Evolutionary conservation across 2,113 vertebrate genomes (phyloP), one percentile per base, ranked within the genome.

Genomic region (Genyomyrus donnyi): DNA sequence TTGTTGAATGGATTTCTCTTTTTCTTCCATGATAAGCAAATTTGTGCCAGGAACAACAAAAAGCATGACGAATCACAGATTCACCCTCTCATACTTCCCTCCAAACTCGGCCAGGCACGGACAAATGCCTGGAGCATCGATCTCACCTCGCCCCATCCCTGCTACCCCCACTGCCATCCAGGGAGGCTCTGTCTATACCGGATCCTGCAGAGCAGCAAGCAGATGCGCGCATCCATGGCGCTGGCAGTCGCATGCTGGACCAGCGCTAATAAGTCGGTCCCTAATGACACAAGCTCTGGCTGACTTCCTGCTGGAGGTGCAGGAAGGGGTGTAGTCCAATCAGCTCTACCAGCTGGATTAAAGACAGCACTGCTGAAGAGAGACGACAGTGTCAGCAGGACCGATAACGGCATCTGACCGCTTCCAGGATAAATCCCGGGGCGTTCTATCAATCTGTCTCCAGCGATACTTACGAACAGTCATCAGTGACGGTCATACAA

Each of bases 291-390:
- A 46, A 42, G 35, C 48, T 31, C 48, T 49, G 88, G 19, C 70
- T 46, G 31, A 42, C 31, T n/a, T 27, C 70, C 24, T 50, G 70
- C 49, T 24, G 45, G 70, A 53, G 88, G 88, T 89, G 6, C 42
- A 35, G 39, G 58, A 58, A n/a, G n/a, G 42, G 17, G 24, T 45
- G 21, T 21, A 21, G 48, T 66, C 13, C 8, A 48, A 48, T 89
- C 42, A 89, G 42, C 46, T 77, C 62, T 21, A 62, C 66, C 42
- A 89, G 88, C 88, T 77, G 88, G 88, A 70, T n/a, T 88, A 88
- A 74, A 53, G 52, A 42, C 45, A 48, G 42, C 58, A 77, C 27
- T 49, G 46, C 46, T 89, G 77, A 77, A 77, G 62, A 74, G 58
- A 24, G 58, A 46, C 17, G 11, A 27, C 17, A 9, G 11, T 48